Base-by-base conservation (phyloP, 2,888 invertebrate species). In the Stomorhina lunata region DNA sequence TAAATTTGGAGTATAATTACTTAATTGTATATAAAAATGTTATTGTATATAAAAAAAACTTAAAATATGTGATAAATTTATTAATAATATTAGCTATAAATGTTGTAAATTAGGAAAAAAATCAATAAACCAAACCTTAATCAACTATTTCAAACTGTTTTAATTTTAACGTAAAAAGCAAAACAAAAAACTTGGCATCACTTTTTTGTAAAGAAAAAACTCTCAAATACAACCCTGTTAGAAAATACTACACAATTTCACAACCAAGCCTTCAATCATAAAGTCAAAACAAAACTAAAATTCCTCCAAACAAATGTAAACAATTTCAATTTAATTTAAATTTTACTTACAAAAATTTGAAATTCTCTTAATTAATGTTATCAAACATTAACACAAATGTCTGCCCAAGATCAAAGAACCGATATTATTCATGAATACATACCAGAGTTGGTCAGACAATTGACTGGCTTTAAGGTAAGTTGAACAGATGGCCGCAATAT, bases 401-500 rank as follows among this genome's bases (percentile, higher is more conserved):
- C 85, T 17, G 82, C 84, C 6, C 87, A 86, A 63, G 87, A 88
- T 66, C 76, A 84, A 50, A 86, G 88, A 4, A 86, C 86, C 29
- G 86, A 86, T 76, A 87, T 89, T 57, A 87, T 89, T 15, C 84
- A 84, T 12, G 86, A 87, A 79, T 87, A 86, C 79, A 81, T 90
- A 48, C 88, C 87, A 10, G 86, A 87, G 69, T 73, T 90, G 17
- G 86, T 89, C 0, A 84, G 85, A 57, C 83, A 83, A 4, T 72
- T 90, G 53, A 88, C 89, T 5, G 85, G 85, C n/a, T 88, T 89
- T 37, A 71, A 85, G 71, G 89, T 88, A 85, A 84, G 78, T 81
- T 25, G 1, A 12, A 32, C 65, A 79, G 57, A 66, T 72, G 57
- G 66, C 4, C 20, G 17, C 10, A 29, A 37, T 27, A 34, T 59